Evolutionary conservation across 2,113 vertebrate species (phyloP).

Genomic region (Melozone crissalis): DNA sequence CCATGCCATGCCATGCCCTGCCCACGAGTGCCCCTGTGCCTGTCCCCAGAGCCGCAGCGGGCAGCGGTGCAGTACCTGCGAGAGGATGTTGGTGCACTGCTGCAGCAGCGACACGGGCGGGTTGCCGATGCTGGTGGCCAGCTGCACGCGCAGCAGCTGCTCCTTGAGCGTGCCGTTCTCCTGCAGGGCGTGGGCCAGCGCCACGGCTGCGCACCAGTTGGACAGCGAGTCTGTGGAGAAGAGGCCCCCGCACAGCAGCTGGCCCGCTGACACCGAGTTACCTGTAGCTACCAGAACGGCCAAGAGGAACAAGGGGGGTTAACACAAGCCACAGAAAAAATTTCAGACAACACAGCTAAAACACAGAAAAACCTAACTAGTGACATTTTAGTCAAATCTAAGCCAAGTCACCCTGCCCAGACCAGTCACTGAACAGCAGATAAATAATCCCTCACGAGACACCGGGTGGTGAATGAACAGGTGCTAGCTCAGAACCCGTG

Average conservation of each 20-base stretch:
- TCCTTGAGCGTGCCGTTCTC: constrained; percentile 95
- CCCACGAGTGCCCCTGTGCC: not conserved
- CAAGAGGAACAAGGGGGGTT: not conserved
- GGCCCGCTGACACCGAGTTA: constrained; percentile 92
- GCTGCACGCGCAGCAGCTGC: constrained; percentile 92
- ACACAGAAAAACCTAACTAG: not conserved
- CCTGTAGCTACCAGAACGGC: constrained; percentile 76
- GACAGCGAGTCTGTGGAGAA: constrained; percentile 95
- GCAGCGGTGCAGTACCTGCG: constrained; percentile 80
- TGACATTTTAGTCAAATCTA: no score
- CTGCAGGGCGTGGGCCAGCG: constrained; percentile 92
- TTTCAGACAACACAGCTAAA: not conserved
- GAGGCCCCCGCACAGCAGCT: constrained; percentile 93
- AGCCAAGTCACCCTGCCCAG: not conserved
- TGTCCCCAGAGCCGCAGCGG: rapidly evolving
- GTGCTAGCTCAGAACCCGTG: not conserved
- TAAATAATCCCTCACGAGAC: rapidly evolving
- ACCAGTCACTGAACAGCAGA: not conserved
- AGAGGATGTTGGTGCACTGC: constrained; percentile 98
- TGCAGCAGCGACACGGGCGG: constrained; percentile 95
- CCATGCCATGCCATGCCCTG: no score
- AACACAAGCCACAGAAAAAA: not conserved
- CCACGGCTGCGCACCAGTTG: constrained; percentile 97
- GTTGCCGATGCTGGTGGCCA: constrained; percentile 95
- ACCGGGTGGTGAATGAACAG: not conserved